phyloP scores from a whole-genome alignment of 35 echinoderm and acorn worm species.

The Amphiura filiformis region DNA sequence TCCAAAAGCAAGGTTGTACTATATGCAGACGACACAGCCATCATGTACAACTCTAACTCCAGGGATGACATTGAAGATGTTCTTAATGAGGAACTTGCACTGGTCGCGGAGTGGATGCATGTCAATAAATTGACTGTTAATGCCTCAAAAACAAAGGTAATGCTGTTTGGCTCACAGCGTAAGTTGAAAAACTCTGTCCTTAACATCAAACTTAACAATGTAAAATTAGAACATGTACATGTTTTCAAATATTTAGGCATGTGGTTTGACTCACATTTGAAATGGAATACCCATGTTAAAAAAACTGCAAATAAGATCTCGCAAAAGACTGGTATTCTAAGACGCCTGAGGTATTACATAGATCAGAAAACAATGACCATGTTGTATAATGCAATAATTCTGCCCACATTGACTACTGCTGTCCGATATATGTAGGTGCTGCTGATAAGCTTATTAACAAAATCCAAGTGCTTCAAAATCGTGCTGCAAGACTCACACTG shows the following conservation, averaged over 20 bases:
- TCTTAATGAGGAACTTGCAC: neutral
- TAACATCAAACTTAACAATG: neutral
- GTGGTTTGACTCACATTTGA: slow-evolving; percentile 14
- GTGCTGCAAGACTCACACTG: too few species aligned
- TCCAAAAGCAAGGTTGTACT: neutral
- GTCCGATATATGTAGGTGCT: neutral
- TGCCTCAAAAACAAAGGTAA: slow-evolving; percentile 25
- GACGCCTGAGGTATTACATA: neutral
- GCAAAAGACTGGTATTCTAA: neutral
- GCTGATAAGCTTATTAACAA: too few species aligned
- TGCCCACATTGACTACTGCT: slow-evolving; percentile 15
- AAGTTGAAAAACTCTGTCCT: neutral
- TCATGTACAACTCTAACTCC: neutral
- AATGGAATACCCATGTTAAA: slow-evolving; percentile 23
- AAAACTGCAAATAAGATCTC: slow-evolving; percentile 10
- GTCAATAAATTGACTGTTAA: neutral
- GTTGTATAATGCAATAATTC: neutral
- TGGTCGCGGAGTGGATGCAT: neutral
- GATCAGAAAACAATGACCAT: neutral
- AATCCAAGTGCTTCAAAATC: too few species aligned
- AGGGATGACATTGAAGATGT: neutral
- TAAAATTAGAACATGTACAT: neutral
- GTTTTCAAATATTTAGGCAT: slow-evolving; percentile 13
- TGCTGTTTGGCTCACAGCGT: slow-evolving; percentile 10
- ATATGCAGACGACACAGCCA: slow-evolving; percentile 5